phyloP scores from a whole-genome alignment of 35 echinoderm and acorn worm genomes.

The Amphiura filiformis region DNA sequence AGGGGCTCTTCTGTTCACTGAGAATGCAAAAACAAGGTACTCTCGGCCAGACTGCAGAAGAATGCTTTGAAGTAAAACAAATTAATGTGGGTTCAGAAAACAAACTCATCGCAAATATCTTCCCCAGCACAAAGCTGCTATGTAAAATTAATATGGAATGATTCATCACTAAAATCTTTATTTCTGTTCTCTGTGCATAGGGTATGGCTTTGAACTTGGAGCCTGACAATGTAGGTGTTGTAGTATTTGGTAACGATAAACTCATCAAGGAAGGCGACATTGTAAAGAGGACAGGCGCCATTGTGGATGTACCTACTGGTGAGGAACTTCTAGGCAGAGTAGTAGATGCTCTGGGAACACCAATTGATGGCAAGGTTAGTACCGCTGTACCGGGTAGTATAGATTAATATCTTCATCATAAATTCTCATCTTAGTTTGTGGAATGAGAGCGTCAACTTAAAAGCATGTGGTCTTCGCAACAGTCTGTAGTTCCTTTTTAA shows the following conservation, averaged over 20 bases:
- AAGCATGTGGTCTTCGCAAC: background rate
- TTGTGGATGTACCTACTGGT: slow-evolving; percentile 84
- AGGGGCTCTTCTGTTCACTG: no score
- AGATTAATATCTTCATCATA: background rate
- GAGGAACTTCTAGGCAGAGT: slow-evolving; percentile 71
- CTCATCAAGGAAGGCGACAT: slow-evolving; percentile 92
- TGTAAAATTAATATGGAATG: no score
- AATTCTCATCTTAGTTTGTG: background rate
- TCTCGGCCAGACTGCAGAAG: no score
- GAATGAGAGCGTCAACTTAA: background rate
- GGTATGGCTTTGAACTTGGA: slow-evolving; percentile 98
- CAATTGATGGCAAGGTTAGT: slow-evolving; percentile 90
- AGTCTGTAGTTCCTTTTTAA: background rate
- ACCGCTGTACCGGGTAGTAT: no score
- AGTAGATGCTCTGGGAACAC: slow-evolving; percentile 88
- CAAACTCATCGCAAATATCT: no score
- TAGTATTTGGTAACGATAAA: slow-evolving; percentile 91
- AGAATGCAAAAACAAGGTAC: no score
- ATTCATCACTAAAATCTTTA: no score
- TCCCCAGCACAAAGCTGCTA: no score
- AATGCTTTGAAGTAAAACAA: no score
- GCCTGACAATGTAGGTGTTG: slow-evolving; percentile 94
- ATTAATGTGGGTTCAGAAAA: no score
- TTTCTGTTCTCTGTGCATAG: no score
- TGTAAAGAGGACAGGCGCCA: slow-evolving; percentile 86